Evolutionary conservation across 2,797 vertebrate genomes (phyloP), one percentile per base, ranked within the genome.

Genomic region (Champsocephalus esox): DNA sequence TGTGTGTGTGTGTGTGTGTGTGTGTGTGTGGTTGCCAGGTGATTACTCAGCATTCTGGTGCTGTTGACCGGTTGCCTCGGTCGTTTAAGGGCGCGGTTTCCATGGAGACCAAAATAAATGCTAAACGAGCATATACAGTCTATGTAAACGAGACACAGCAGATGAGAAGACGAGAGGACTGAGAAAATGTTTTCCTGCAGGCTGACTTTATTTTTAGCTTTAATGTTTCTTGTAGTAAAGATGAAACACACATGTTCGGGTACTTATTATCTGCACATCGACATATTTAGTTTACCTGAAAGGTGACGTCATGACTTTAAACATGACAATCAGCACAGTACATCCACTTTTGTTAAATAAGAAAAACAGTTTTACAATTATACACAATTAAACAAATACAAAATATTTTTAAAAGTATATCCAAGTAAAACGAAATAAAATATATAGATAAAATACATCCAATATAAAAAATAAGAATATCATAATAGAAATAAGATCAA

Each of bases 11-110:
- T 54, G 61, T 70, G 41, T 61, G 43, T 17, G 54, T 44, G 48
- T 43, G 59, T 54, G 49, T 60, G 41, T 38, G 34, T 38, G 34
- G 21, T 45, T 55, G 63, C 77, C 83, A 76, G 63, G 28, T 38
- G 66, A 78, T 85, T 83, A 89, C 78, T 91, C 80, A 82, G 70
- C 41, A 0, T 16, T 14, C 70, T 50, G 48, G 66, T 62, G 76
- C 68, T 24, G 34, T 50, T 63, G 75, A 72, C 59, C 4, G 10
- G 87, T 86, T 80, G 65, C 83, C 80, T 19, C 4, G 63, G 64
- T 64, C 66, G 63, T 83, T 82, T 74, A 70, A 83, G 72, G 79
- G 82, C 56, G 24, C 12, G 32, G 46, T 88, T 76, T 80, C 90
- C 84, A 16, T 0, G 87, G 87, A 82, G 66, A 66, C 78, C 10